Percentiles rank a stretch among this genome's conserved stretches.
Evolutionary conservation across 2,888 invertebrate genomes (phyloP).

Genomic region (Conus canariensis): DNA sequence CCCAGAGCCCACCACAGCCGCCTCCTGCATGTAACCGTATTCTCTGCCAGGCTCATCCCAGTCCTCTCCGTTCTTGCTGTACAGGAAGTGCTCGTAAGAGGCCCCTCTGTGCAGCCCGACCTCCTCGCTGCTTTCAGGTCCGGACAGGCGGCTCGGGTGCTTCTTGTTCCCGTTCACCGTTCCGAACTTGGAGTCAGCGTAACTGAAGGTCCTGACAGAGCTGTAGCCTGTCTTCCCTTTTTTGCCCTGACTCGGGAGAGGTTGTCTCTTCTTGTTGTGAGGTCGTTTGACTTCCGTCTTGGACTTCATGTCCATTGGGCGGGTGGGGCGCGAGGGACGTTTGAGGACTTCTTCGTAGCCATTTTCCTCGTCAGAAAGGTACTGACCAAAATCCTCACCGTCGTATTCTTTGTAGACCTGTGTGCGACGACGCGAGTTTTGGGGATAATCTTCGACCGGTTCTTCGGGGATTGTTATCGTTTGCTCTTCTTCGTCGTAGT

Average conservation of each 20-base stretch:
- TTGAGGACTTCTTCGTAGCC: conserved; percentile 15
- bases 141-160: background rate
- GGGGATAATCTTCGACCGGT: conserved; percentile 31
- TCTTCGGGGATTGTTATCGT: conserved; percentile 53
- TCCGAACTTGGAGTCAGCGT: conserved; percentile 56
- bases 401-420: conserved; percentile 48
- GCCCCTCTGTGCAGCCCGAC: background rate
- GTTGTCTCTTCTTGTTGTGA: conserved; percentile 35
- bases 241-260: conserved; percentile 22
- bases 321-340: background rate
- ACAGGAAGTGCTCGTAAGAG: conserved; percentile 36
- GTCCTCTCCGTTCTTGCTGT: conserved; percentile 8
- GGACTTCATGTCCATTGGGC: conserved; percentile 14
- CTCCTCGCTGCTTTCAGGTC: background rate
- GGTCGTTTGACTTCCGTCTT: conserved; percentile 44
- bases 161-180: conserved; percentile 24
- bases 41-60: background rate
- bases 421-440: background rate
- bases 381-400: conserved; percentile 56
- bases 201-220: conserved; percentile 53
- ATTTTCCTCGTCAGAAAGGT: conserved; percentile 52
- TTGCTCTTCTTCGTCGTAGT: conserved; percentile 57
- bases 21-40: background rate
- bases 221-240: background rate
- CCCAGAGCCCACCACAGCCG: background rate